These are phyloP conservation scores for Acromyrmex heyeri DNA, from an alignment of 1,140 invertebrate species.

Conservation along the genomic window DNA sequence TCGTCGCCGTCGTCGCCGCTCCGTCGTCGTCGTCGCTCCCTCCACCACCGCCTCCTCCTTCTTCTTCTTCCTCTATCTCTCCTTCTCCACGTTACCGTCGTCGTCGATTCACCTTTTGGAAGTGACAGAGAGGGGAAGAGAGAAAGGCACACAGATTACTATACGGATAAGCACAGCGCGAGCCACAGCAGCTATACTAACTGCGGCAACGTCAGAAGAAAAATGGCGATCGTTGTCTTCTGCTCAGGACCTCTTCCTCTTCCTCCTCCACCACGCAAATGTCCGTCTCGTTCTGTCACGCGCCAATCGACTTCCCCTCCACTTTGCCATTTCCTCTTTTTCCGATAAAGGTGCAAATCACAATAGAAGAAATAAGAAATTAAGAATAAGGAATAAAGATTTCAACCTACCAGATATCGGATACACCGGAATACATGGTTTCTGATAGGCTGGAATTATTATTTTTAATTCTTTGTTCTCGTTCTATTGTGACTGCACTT, in stretches of 20 bases:
- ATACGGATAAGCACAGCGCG: conserved; percentile 39
- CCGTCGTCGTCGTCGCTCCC: not conserved
- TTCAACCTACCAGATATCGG: too few species aligned
- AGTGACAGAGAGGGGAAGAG: not conserved
- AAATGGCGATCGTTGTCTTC: conserved; percentile 74
- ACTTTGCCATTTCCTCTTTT: not conserved
- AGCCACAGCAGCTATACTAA: conserved; percentile 17
- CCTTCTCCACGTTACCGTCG: not conserved
- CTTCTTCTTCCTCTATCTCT: not conserved
- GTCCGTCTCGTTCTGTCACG: conserved; percentile 56
- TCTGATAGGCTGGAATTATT: too few species aligned
- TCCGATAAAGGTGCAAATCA: not conserved
- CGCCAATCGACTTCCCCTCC: not conserved
- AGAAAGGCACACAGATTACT: not conserved
- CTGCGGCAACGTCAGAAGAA: conserved; percentile 49
- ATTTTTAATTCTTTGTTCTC: too few species aligned
- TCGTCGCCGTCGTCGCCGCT: not conserved
- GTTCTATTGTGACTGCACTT: too few species aligned
- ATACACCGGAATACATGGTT: too few species aligned
- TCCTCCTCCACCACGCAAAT: conserved; percentile 30
- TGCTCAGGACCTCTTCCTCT: conserved; percentile 53
- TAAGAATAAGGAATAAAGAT: too few species aligned
- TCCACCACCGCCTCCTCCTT: conserved; percentile 2
- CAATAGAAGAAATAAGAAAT: too few species aligned
- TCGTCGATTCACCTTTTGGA: not conserved